Conservation (phyloP, 2,113 vertebrate genomes). For the Ginglymostoma cirratum region DNA sequence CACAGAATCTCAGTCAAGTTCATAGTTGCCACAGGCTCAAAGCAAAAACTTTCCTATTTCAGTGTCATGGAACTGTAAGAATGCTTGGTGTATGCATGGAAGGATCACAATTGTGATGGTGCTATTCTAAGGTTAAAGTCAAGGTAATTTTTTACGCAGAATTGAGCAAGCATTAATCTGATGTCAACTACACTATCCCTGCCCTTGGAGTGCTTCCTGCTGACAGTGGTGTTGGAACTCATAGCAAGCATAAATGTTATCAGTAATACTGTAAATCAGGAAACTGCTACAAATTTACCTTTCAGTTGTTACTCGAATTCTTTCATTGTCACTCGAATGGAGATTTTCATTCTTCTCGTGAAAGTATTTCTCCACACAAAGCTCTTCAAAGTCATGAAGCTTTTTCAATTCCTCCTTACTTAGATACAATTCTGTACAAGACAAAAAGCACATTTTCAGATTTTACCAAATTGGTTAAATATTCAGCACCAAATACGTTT, state of each 20-base stretch:
- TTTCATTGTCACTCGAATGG: slow-evolving; percentile 63
- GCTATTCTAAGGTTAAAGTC: not conserved
- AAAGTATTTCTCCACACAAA: slow-evolving; percentile 78
- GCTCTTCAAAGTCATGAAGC: slow-evolving; percentile 89
- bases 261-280: slow-evolving; percentile 10
- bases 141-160: not conserved
- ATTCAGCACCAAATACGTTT: slow-evolving; percentile 45
- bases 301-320: slow-evolving; percentile 71
- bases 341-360: slow-evolving; percentile 67
- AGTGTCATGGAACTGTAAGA: not conserved
- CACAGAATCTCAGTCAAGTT: not conserved
- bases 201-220: not conserved
- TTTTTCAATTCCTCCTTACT: slow-evolving; percentile 81
- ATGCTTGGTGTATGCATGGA: not conserved
- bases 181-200: not conserved
- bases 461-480: not conserved
- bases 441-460: not conserved
- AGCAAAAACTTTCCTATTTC: not conserved
- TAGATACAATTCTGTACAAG: slow-evolving; percentile 73
- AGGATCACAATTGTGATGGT: not conserved
- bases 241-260: not conserved
- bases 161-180: not conserved
- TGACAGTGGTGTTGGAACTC: not conserved
- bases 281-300: slow-evolving; percentile 55
- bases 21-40: not conserved